Evolutionary conservation across 2,113 vertebrate species (phyloP).

Genomic region (Mormyrus lacerda): DNA sequence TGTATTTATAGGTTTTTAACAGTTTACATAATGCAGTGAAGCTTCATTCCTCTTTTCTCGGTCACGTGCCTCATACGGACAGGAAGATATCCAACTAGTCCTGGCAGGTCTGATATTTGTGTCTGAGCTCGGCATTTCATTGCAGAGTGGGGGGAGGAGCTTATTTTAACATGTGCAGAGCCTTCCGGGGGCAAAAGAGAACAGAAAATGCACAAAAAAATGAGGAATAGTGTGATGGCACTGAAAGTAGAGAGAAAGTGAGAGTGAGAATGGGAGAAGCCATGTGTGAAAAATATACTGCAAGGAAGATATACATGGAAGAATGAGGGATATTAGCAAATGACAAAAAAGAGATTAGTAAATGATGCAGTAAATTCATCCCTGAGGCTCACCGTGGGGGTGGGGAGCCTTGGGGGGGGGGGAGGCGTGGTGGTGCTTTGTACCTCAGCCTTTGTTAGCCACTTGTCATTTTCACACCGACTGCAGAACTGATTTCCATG

Average conservation of each 20-base stretch:
- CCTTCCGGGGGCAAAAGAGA: background rate
- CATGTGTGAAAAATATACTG: background rate
- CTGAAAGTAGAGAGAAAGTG: background rate
- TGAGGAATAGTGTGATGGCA: background rate
- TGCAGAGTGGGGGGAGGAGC: background rate
- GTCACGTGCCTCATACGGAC: background rate
- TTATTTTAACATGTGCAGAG: background rate
- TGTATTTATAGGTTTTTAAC: background rate
- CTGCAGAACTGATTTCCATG: background rate
- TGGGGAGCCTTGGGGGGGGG: background rate
- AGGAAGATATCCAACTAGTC: background rate
- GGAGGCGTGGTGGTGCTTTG: conserved; percentile 2
- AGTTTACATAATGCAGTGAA: background rate
- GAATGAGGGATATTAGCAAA: conserved; percentile 6
- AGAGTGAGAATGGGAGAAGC: background rate
- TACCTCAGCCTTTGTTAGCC: background rate
- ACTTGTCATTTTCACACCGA: background rate
- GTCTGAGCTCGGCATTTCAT: background rate
- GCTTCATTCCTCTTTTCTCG: background rate
- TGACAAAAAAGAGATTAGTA: background rate
- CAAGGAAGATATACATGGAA: background rate
- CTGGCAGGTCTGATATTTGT: background rate
- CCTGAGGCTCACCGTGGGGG: background rate
- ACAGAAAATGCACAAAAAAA: conserved; percentile 13
- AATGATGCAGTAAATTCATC: conserved; percentile 13